Evolutionary conservation across 2,113 vertebrate genomes (phyloP).

Genomic region (Australoheros scitulus): DNA sequence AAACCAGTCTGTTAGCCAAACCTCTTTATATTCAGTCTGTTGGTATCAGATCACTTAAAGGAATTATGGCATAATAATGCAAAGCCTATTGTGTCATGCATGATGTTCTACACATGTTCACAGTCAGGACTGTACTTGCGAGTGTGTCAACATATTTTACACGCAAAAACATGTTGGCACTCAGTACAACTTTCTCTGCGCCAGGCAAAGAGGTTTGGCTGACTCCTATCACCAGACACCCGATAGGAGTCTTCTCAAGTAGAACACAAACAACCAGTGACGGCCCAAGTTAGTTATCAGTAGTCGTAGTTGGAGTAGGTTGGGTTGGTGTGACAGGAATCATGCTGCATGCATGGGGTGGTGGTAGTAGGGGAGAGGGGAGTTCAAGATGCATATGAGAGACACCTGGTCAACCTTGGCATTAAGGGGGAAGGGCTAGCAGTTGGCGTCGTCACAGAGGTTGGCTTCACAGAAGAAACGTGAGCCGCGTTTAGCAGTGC

Average conservation of each 20-base stretch:
- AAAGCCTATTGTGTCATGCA: conserved; percentile 54
- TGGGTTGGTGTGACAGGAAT: conserved; percentile 25
- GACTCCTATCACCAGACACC: conserved; percentile 57
- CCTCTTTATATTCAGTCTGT: conserved; percentile 57
- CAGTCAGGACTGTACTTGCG: not conserved
- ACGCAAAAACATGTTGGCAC: conserved; percentile 35
- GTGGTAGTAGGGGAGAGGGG: not conserved
- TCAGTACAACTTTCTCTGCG: conserved; percentile 8
- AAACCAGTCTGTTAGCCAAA: conserved; percentile 63
- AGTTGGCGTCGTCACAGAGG: conserved; percentile 96
- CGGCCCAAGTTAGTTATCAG: conserved; percentile 65
- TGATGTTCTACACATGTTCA: conserved; percentile 4
- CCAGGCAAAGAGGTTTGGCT: conserved; percentile 77
- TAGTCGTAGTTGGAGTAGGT: conserved; percentile 32
- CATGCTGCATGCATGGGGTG: conserved; percentile 75
- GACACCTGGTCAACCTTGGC: conserved; percentile 82
- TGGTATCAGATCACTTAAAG: conserved; percentile 14
- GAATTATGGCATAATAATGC: conserved; percentile 18
- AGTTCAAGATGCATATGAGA: conserved; percentile 56
- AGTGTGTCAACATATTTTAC: conserved; percentile 41
- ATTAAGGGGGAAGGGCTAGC: conserved; percentile 85
- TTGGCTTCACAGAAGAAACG: conserved; percentile 97
- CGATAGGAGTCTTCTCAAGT: conserved; percentile 54
- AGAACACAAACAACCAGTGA: conserved; percentile 56
- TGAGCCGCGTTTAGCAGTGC: conserved; percentile 96